Base-by-base conservation (phyloP, 92 coral and sea anemone genomes). In the Blastomussa wellsi region DNA sequence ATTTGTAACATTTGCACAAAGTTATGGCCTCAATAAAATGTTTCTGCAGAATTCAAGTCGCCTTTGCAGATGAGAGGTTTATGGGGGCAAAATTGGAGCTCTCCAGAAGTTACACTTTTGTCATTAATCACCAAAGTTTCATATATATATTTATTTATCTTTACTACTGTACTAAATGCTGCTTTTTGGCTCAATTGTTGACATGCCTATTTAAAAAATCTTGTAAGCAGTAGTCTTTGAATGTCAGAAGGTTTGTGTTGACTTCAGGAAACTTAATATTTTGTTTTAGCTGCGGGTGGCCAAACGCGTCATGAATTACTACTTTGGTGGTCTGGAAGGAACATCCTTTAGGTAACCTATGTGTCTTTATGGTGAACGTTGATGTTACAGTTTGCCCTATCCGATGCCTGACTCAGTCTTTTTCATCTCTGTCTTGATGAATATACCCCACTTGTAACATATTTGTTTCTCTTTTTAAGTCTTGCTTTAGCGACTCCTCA, bases 311-410 rank as follows among this genome's bases (percentile, higher is more conserved):
- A 74, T 94, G 90, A 79, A 94, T 16, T 90, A 80, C 69, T 97
- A 87, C 72, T 90, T 68, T 80, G 91, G 85, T n/a, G 93, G 91
- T 49, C 70, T 97, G 51, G 82, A 94, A 47, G 89, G 87, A 28
- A 90, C 98, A 14, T 88, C 99, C 7, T 93, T 97, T 36, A 91
- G 99, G 99, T 97, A 85, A 66, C 8, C 7, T 48, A 4, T 64
- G 39, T 20, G 10, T 76, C 24, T n/a, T 6, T 19, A 7, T 74
- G n/a, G 8, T 74, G 19, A 12, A 32, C 16, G 22, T 13, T 42
- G 16, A 39, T 72, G 77, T 4, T 39, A 22, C 65, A 57, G 29
- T 62, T 8, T 26, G 28, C 16, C 9, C 33, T 62, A 29, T 1
- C 7, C 59, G n/a, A 15, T 20, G 26, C 22, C 7, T 52, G 22